Evolutionary conservation across 35 echinoderm and acorn worm genomes (phyloP).

Genomic region (Apostichopus parvimensis): DNA sequence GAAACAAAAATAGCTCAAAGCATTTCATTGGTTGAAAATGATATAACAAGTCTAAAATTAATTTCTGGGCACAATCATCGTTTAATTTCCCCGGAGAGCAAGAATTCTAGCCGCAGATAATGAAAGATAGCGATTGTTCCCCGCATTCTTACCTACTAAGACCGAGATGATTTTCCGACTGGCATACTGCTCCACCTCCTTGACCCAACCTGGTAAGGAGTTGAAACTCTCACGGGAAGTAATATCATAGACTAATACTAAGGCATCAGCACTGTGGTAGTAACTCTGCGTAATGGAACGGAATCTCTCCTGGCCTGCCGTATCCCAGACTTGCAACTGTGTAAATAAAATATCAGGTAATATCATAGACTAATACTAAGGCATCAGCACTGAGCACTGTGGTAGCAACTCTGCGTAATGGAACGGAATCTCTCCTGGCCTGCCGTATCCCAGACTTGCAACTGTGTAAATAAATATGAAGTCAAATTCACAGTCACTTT

Average conservation of each 20-base stretch:
- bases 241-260: conserved; percentile 96
- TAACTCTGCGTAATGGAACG: conserved; percentile 99
- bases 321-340: conserved; percentile 98
- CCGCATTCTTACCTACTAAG: conserved; percentile 76
- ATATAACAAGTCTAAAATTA: no score
- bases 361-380: conserved; percentile 91
- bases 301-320: conserved; percentile 95
- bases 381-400: conserved; percentile 82
- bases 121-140: background rate
- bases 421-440: conserved; percentile 97
- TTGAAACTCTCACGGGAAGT: conserved; percentile 96
- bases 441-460: conserved; percentile 98
- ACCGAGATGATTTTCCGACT: conserved; percentile 94
- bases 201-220: conserved; percentile 89
- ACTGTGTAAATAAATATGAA: conserved; percentile 23
- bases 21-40: no score
- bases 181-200: conserved; percentile 95
- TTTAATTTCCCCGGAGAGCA: no score
- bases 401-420: conserved; percentile 98
- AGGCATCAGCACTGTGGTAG: conserved; percentile 96
- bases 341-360: conserved; percentile 50
- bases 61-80: no score
- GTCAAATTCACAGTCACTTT: no score
- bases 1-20: no score
- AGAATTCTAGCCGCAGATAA: no score